Base-by-base conservation (phyloP, 2,797 vertebrate species). In the Pterois miles region DNA sequence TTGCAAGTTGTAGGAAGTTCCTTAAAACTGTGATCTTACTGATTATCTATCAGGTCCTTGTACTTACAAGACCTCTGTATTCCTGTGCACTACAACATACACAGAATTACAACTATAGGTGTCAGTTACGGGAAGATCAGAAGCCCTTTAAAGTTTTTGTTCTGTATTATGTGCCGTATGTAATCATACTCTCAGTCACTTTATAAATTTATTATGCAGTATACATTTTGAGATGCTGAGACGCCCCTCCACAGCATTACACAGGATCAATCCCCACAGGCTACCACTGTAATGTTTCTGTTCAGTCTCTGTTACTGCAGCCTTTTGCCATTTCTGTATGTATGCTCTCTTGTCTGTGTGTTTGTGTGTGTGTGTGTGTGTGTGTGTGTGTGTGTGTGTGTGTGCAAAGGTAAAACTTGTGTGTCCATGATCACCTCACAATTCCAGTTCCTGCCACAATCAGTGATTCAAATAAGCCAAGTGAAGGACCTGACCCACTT, bases 371-470 rank as follows among this genome's bases (percentile, higher is more conserved):
- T 69, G n/a, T 10, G 3, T 50, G 33, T 23, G 70, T 65, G n/a
- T 54, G 27, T 48, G 27, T 63, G 27, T 40, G 13, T 25, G 27
- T 63, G 27, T 40, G 13, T 25, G 27, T 65, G 66, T 69, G n/a
- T 10, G 3, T 50, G 33, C 18, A 40, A 8, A 50, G n/a, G 27
- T 12, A 33, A 29, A 76, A 33, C 9, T 13, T 23, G 70, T 65
- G n/a, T 54, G 27, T 48, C n/a, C 70, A 43, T 8, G 10, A 14
- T 53, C 57, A 54, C 43, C 1, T 89, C 38, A 74, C 52, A 6
- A 81, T 78, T 76, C 29, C 36, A 81, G 75, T 68, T 53, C 43
- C 50, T 66, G 46, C 81, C 4, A 80, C 85, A 94, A 94, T 94
- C 87, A 93, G 82, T 48, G 52, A 54, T 79, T 68, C 63, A 66